Base-by-base conservation (phyloP, 2,888 invertebrate species). In the Graphium colonna region DNA sequence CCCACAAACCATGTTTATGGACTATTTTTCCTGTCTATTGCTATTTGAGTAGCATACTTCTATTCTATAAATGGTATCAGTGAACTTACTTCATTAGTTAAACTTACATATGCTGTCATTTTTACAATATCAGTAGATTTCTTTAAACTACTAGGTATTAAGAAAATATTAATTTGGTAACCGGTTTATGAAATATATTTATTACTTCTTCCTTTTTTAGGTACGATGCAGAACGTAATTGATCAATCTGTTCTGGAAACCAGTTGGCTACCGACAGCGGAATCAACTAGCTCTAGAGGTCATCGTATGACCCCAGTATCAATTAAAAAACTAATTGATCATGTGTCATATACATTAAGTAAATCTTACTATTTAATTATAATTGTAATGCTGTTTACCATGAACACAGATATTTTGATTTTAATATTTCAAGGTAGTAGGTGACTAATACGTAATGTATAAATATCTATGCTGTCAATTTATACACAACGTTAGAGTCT, bases 201-300 rank as follows among this genome's bases (percentile, higher is more conserved):
- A 57, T 45, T 28, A 43, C 42, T 18, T 51, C 50, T 60, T 64
- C 55, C 55, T 53, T 61, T 61, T 64, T 52, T 70, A 88, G 90
- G 90, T 67, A 87, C 89, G 55, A 82, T 90, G 83, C 89, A 90
- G 68, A 90, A 90, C 57, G 85, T 90, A 17, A 86, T 90, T 48
- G 90, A 90, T 65, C 90, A 90, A 68, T 90, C 90, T 28, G 89
- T 90, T 17, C 80, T 90, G 31, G 90, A 90, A 76, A 90, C 89
- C 77, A 81, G 87, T 68, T 90, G 88, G 88, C 70, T 89, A 16
- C 88, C 90, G 4, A 89, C 90, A 68, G 86, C 78, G 4, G 87
- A 86, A 55, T 88, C 88, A 0, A 73, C 78, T 1, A 81, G 78
- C n/a, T 74, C 78, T 31, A 71, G 65, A 42, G 65, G 62, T 33